A percentile compares a stretch with the other conserved stretches of the same genome.
Conservation (phyloP, 2,797 vertebrate genomes). For the Eospalax fontanierii region DNA sequence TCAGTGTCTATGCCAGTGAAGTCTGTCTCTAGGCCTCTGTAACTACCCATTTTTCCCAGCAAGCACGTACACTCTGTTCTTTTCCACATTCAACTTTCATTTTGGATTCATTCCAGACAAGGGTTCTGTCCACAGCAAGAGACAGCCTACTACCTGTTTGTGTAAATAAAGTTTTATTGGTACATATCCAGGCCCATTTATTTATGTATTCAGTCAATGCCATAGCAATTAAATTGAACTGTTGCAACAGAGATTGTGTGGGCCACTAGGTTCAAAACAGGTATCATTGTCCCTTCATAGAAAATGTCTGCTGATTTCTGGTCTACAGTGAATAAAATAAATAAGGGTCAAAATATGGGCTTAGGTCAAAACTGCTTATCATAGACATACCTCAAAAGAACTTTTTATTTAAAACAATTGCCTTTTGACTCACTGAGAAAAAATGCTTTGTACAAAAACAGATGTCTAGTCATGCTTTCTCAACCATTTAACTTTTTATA, state of each 20-base stretch:
- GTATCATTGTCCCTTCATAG: background rate
- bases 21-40: background rate
- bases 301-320: constrained; percentile 27
- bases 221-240: background rate
- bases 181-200: background rate
- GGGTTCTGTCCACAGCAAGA: background rate
- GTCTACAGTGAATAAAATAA: constrained; percentile 7
- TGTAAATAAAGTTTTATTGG: constrained; percentile 44
- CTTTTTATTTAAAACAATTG: constrained; percentile 3
- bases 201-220: background rate
- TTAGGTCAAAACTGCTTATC: constrained; percentile 27
- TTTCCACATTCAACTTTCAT: constrained; percentile 34
- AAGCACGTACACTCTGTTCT: background rate
- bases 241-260: constrained; percentile 1
- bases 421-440: constrained; percentile 18
- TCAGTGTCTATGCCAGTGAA: background rate
- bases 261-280: background rate
- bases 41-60: background rate
- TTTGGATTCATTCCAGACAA: constrained; percentile 23
- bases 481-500: constrained; percentile 10
- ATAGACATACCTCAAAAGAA: constrained; percentile 39
- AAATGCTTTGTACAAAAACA: constrained; percentile 41
- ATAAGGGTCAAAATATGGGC: background rate
- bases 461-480: background rate
- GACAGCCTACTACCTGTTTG: background rate